These are phyloP conservation scores for Oryzias javanicus DNA, from an alignment of 2,113 vertebrate genomes.

Conservation along the genomic window DNA sequence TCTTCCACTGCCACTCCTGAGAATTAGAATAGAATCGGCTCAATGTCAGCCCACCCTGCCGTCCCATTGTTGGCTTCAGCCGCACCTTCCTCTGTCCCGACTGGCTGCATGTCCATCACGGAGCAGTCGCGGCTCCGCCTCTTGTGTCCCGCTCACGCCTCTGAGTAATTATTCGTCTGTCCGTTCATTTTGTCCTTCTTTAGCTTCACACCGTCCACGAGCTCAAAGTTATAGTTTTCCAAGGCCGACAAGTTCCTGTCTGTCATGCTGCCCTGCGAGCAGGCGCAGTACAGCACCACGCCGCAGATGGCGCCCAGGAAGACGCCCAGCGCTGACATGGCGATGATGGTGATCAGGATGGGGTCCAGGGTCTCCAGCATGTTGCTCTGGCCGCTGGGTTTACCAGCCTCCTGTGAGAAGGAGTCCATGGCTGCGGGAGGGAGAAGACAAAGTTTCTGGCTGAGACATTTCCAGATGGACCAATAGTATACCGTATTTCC, in stretches of 20 bases:
- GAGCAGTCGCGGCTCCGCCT: slow-evolving; percentile 27
- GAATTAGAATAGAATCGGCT: slow-evolving; percentile 80
- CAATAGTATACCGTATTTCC: too few relatives aligned
- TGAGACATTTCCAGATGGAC: not conserved
- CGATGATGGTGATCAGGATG: slow-evolving; percentile 98
- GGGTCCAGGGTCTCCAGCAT: slow-evolving; percentile 96
- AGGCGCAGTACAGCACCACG: slow-evolving; percentile 96
- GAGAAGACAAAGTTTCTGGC: not conserved
- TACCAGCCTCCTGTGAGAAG: slow-evolving; percentile 47
- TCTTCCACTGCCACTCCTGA: slow-evolving; percentile 94
- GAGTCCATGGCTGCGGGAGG: slow-evolving; percentile 76
- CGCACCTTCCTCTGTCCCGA: slow-evolving; percentile 31
- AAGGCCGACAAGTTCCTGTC: slow-evolving; percentile 97
- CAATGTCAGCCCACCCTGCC: slow-evolving; percentile 55
- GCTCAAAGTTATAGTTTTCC: slow-evolving; percentile 99
- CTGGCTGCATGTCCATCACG: slow-evolving; percentile 40
- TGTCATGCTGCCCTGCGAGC: slow-evolving; percentile 91
- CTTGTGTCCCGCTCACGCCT: slow-evolving; percentile 81
- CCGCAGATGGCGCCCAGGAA: slow-evolving; percentile 95
- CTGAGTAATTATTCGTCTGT: slow-evolving; percentile 94
- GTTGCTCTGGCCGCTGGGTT: slow-evolving; percentile 78
- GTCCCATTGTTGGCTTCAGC: slow-evolving; percentile 62
- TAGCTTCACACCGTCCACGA: slow-evolving; percentile 97
- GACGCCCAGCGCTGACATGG: slow-evolving; percentile 95
- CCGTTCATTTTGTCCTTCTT: slow-evolving; percentile 98